phyloP scores from a whole-genome alignment of 2,113 vertebrate species.

The Procapra przewalskii region DNA sequence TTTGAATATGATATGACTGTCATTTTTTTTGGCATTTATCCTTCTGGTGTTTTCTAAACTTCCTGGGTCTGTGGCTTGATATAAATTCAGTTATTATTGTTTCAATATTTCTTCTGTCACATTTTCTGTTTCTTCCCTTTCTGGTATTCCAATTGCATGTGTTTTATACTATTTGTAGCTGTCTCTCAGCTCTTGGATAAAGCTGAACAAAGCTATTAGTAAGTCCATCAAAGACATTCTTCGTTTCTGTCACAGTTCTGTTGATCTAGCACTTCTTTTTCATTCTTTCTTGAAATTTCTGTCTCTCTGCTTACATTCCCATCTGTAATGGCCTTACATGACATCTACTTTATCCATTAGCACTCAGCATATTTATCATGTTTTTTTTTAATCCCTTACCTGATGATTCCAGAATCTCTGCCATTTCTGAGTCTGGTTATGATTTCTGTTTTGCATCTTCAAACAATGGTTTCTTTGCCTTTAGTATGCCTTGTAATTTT shows the following conservation, averaged over 20 bases:
- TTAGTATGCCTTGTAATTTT: background rate
- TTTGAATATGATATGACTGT: background rate
- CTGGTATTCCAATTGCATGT: background rate
- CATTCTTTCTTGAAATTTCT: background rate
- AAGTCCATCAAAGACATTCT: background rate
- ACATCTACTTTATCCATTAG: background rate
- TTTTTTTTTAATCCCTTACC: background rate
- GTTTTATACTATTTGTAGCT: background rate
- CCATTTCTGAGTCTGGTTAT: background rate
- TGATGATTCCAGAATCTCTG: background rate
- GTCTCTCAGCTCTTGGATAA: background rate
- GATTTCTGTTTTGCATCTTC: background rate
- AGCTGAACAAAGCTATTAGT: background rate
- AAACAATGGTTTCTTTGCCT: background rate
- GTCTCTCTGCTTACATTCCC: background rate
- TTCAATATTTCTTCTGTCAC: background rate
- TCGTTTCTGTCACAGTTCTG: background rate
- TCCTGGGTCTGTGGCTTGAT: background rate
- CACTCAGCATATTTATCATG: background rate
- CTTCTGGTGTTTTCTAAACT: background rate
- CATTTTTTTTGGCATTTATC: background rate
- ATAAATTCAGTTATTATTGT: background rate
- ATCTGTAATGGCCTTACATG: background rate
- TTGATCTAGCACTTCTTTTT: background rate
- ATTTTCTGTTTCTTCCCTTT: background rate